phyloP scores from a whole-genome alignment of 2,113 vertebrate genomes.

The Arothron firmamentum region DNA sequence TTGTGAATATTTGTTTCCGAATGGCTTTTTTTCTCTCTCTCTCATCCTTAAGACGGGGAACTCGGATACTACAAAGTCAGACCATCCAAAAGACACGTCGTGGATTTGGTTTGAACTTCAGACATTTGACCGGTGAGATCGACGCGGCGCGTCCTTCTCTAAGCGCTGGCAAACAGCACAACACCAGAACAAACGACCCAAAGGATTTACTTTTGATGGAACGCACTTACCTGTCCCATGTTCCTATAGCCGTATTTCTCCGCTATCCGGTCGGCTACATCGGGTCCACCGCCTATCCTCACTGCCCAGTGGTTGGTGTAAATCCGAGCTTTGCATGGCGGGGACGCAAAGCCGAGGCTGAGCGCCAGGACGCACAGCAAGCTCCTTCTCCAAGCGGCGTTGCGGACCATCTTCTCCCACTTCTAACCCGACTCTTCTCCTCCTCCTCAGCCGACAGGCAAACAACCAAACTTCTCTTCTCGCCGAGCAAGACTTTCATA shows the following conservation, averaged over 20 bases:
- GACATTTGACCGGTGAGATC: slow-evolving; percentile 29
- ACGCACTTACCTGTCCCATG: slow-evolving; percentile 89
- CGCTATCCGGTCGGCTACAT: slow-evolving; percentile 89
- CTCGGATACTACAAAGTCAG: background rate
- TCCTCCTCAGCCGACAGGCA: slow-evolving; percentile 66
- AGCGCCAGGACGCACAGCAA: slow-evolving; percentile 83
- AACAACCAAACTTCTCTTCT: slow-evolving; percentile 77
- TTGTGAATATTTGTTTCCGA: slow-evolving; percentile 19
- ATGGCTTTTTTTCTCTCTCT: slow-evolving; percentile 4
- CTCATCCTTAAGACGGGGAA: background rate
- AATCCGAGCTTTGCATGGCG: slow-evolving; percentile 85
- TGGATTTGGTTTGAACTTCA: slow-evolving; percentile 21
- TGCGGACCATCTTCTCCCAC: slow-evolving; percentile 82
- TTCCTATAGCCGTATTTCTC: slow-evolving; percentile 94
- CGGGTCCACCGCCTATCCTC: slow-evolving; percentile 84
- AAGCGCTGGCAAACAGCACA: slow-evolving; percentile 10
- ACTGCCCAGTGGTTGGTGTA: slow-evolving; percentile 99
- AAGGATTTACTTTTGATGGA: slow-evolving; percentile 13
- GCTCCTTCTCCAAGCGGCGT: slow-evolving; percentile 75
- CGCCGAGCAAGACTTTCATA: slow-evolving; percentile 70
- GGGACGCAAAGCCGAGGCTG: slow-evolving; percentile 80
- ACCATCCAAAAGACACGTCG: background rate
- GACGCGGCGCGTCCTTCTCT: background rate
- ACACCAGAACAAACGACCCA: background rate
- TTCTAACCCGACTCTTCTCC: slow-evolving; percentile 62